phyloP scores from a whole-genome alignment of 2,888 invertebrate genomes.

The Platerodrilus igneus region DNA sequence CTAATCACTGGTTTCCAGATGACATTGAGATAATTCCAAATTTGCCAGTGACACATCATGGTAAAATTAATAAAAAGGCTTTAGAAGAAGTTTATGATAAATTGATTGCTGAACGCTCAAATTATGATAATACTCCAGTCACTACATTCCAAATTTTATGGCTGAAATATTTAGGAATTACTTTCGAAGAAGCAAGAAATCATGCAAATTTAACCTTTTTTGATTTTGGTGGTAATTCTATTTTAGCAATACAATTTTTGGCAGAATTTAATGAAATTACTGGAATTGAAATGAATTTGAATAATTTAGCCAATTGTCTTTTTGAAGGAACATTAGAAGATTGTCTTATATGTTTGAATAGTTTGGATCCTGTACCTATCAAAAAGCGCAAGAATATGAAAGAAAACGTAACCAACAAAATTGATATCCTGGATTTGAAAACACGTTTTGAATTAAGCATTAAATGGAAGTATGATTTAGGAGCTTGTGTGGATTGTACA shows the following conservation, averaged over 20 bases:
- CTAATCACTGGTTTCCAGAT: slow-evolving; percentile 55
- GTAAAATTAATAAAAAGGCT: slow-evolving; percentile 59
- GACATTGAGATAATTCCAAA: slow-evolving; percentile 55
- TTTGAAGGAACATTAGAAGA: slow-evolving; percentile 49
- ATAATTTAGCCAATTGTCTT: slow-evolving; percentile 53
- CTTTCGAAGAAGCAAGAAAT: slow-evolving; percentile 30
- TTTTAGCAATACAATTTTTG: slow-evolving; percentile 61
- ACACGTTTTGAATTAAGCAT: slow-evolving; percentile 33
- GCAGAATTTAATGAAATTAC: slow-evolving; percentile 52
- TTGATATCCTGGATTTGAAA: not conserved
- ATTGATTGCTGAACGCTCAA: slow-evolving; percentile 24
- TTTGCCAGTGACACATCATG: slow-evolving; percentile 62
- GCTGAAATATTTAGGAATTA: slow-evolving; percentile 37
- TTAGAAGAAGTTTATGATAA: slow-evolving; percentile 46
- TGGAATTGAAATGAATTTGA: slow-evolving; percentile 48
- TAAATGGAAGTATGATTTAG: slow-evolving; percentile 58
- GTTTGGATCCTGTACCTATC: slow-evolving; percentile 28
- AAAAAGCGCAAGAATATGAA: not conserved
- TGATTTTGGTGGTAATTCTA: slow-evolving; percentile 66
- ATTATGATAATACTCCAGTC: slow-evolving; percentile 29
- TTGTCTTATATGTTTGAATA: slow-evolving; percentile 38
- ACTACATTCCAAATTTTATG: slow-evolving; percentile 36
- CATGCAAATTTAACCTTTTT: slow-evolving; percentile 50
- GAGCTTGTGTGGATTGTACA: slow-evolving; percentile 81
- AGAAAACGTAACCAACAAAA: not conserved